A percentile compares a stretch with the other conserved stretches of the same genome.
Evolutionary conservation across 2,113 vertebrate genomes (phyloP).

Genomic region (Mesocricetus auratus): DNA sequence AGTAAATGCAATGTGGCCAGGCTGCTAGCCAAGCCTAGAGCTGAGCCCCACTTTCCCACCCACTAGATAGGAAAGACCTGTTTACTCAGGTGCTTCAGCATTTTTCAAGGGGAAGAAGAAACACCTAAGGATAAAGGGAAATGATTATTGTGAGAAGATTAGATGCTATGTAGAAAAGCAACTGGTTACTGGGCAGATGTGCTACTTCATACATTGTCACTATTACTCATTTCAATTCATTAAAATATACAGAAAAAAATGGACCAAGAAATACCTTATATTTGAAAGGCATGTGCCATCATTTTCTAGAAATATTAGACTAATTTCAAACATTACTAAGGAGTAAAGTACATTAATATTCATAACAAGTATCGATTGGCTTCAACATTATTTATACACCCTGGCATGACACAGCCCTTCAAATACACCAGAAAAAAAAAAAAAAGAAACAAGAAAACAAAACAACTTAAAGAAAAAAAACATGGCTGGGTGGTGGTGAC

Average conservation of each 20-base stretch:
- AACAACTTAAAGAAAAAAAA: background rate
- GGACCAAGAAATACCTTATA: background rate
- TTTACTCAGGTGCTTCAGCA: background rate
- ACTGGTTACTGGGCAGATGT: background rate
- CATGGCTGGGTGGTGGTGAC: background rate
- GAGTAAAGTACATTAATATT: conserved; percentile 20
- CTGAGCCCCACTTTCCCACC: background rate
- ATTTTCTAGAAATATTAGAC: conserved; percentile 32
- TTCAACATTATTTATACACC: background rate
- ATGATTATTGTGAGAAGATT: background rate
- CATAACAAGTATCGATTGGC: background rate
- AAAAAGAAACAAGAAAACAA: background rate
- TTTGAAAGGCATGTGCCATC: background rate
- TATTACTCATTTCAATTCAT: background rate
- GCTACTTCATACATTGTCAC: background rate
- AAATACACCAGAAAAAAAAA: background rate
- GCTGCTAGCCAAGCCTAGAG: background rate
- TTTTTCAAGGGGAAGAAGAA: background rate
- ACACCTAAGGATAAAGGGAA: background rate
- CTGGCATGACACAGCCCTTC: background rate
- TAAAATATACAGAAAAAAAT: background rate
- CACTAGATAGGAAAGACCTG: background rate
- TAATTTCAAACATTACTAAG: conserved; percentile 25
- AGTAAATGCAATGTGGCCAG: background rate
- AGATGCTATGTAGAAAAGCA: background rate